phyloP scores from a whole-genome alignment of 2,888 invertebrate species.

The Pasiphila rectangulata region DNA sequence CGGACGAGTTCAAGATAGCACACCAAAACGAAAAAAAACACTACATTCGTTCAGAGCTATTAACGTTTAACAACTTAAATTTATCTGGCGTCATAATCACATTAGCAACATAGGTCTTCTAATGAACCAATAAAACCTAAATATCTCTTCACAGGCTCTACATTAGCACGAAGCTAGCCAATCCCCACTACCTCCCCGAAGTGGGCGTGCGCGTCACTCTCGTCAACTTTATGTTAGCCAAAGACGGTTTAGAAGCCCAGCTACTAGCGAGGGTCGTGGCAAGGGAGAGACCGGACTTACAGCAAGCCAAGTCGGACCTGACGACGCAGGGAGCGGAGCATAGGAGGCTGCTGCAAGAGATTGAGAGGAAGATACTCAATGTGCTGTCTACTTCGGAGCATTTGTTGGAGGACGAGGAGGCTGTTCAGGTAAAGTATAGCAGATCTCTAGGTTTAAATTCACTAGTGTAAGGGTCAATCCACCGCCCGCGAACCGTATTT shows the following conservation, averaged over 20 bases:
- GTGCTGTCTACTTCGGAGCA: slow-evolving; percentile 75
- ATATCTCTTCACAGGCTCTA: slow-evolving; percentile 83
- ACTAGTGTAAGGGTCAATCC: too few relatives aligned
- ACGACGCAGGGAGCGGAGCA: slow-evolving; percentile 94
- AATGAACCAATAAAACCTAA: neutral
- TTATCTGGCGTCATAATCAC: too few relatives aligned
- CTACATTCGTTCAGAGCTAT: too few relatives aligned
- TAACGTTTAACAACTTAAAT: too few relatives aligned
- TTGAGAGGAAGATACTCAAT: slow-evolving; percentile 93
- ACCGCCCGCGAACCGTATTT: too few relatives aligned
- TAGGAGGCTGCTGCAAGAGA: slow-evolving; percentile 90
- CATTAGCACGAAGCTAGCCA: slow-evolving; percentile 94
- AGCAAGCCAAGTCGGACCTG: slow-evolving; percentile 92
- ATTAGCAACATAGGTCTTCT: too few relatives aligned
- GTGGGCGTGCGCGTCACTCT: slow-evolving; percentile 94
- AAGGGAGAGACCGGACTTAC: slow-evolving; percentile 93
- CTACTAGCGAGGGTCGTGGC: slow-evolving; percentile 94
- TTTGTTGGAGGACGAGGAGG: slow-evolving; percentile 93
- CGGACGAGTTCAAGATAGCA: too few relatives aligned
- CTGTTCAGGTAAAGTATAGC: slow-evolving; percentile 84
- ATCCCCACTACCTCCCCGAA: slow-evolving; percentile 97
- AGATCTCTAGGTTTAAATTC: too few relatives aligned
- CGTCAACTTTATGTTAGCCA: slow-evolving; percentile 96
- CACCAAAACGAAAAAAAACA: too few relatives aligned
- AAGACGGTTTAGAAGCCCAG: slow-evolving; percentile 93